Base-by-base conservation (phyloP, 2,797 vertebrate species). In the Periparus ater region DNA sequence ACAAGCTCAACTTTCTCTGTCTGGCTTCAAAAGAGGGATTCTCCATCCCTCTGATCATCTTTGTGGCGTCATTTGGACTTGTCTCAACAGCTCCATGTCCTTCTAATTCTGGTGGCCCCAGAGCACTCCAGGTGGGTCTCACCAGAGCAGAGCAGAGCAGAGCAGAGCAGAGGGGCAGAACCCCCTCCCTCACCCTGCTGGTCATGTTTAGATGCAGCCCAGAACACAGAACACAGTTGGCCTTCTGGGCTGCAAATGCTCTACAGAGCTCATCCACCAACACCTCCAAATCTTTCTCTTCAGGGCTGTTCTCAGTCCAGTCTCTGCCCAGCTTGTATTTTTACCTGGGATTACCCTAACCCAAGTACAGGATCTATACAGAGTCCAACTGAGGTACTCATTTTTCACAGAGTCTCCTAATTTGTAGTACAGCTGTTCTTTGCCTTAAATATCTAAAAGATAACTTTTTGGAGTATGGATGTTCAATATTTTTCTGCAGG, bases 381-480 rank as follows among this genome's bases (percentile, higher is more conserved):
- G 32, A 65, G 18, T 36, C 22, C 30, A 81, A 0, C 6, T 0
- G 1, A 78, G 36, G 20, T 15, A 62, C 4, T 6, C 1, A 4
- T 55, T 91, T 87, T 87, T 62, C 50, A 54, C 4, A 0, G 7
- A 72, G 16, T 54, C 17, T 51, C 2, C 2, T 65, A 47, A 50
- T 57, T 76, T 58, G 13, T 51, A 61, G 51, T 67, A 44, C 36
- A 71, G 13, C 4, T n/a, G 15, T 38, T 60, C 61, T 71, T 83
- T 61, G 36, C 9, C 17, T 60, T 36, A 87, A 90, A 54, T 40
- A 72, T 10, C 60, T 86, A 50, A 57, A 50, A 27, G 4, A 44
- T 18, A 89, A 23, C 6, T 44, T 92, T 76, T 63, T 1, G 1
- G 30, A 73, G 22, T 40, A 42, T 7, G 77, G 63, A 22, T 68